phyloP scores from a whole-genome alignment of 2,797 vertebrate genomes.

The Glyptemys insculpta region DNA sequence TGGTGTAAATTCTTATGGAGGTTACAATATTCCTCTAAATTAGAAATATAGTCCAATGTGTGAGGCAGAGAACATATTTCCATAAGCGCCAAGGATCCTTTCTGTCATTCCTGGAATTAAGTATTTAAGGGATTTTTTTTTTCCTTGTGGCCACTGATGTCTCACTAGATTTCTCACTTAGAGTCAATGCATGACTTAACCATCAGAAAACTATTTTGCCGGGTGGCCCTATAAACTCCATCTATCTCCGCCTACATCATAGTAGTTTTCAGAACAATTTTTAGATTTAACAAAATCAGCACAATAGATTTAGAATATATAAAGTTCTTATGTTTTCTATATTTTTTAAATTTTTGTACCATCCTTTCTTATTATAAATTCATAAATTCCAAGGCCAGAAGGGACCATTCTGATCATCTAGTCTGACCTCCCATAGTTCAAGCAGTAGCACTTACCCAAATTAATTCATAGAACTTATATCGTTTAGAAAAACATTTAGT shows the following conservation, averaged over 20 bases:
- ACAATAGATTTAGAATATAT: not conserved
- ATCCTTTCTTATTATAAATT: too few relatives aligned
- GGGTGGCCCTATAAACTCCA: not conserved
- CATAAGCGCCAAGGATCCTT: not conserved
- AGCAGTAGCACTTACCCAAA: too few relatives aligned
- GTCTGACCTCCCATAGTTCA: too few relatives aligned
- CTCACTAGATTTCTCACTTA: not conserved
- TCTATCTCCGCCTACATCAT: not conserved
- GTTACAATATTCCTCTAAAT: conserved; percentile 56
- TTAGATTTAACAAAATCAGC: not conserved
- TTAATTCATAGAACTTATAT: too few relatives aligned
- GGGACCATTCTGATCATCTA: too few relatives aligned
- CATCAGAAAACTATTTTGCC: not conserved
- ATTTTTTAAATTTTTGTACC: too few relatives aligned
- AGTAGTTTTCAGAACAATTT: not conserved
- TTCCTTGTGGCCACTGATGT: not conserved
- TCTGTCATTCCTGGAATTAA: not conserved
- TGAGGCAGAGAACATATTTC: not conserved
- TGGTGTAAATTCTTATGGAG: conserved; percentile 20
- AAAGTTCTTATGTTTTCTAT: too few relatives aligned
- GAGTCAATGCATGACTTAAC: not conserved
- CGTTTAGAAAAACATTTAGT: too few relatives aligned
- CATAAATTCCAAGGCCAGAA: too few relatives aligned
- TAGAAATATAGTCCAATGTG: not conserved
- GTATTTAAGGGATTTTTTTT: too few relatives aligned